Evolutionary conservation across 2,113 vertebrate species (phyloP).

Genomic region (Protobothrops mucrosquamatus): DNA sequence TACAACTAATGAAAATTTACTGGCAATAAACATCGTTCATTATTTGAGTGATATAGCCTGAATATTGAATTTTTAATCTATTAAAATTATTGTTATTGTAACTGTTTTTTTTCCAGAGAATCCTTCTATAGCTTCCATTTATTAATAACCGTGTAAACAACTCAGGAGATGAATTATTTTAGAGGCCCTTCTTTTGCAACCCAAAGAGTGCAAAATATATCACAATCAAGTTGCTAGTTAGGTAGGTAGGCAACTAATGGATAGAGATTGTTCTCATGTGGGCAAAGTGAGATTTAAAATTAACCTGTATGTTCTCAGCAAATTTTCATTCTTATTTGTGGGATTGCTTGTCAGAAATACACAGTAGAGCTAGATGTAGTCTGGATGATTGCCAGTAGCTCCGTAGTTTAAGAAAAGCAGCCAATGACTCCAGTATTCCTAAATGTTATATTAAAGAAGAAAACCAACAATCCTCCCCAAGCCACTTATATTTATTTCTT

Average conservation of each 20-base stretch:
- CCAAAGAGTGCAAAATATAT: background rate
- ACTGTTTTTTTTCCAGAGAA: background rate
- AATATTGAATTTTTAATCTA: background rate
- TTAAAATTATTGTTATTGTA: background rate
- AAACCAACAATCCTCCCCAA: background rate
- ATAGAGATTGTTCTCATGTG: background rate
- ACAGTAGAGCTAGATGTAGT: background rate
- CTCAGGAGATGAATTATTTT: background rate
- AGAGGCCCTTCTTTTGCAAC: background rate
- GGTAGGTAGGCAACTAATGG: background rate
- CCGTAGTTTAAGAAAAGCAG: background rate
- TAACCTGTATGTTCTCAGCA: background rate
- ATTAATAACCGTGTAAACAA: background rate
- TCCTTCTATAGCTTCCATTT: background rate
- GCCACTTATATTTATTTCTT: background rate
- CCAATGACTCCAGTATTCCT: background rate
- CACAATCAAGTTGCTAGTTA: background rate
- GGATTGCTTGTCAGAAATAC: background rate
- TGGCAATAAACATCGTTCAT: background rate
- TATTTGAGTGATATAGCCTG: background rate
- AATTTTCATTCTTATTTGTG: background rate
- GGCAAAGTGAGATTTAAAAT: background rate
- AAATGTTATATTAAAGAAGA: background rate
- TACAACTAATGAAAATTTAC: background rate
- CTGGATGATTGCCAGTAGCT: background rate